phyloP scores from a whole-genome alignment of 2,888 invertebrate genomes.

The Ernsta delagoae region DNA sequence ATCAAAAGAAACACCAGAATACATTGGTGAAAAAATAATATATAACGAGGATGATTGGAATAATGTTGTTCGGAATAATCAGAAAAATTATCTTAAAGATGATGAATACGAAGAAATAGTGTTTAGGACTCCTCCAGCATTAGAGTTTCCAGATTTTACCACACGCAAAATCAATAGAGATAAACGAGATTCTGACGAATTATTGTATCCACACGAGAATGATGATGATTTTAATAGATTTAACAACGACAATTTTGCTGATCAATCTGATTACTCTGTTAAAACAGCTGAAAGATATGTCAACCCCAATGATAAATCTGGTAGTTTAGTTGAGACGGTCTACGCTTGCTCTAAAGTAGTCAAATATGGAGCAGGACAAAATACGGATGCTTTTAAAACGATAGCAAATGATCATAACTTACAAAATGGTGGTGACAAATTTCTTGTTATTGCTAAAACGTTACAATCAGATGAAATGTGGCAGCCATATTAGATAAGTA shows the following conservation, averaged over 20 bases:
- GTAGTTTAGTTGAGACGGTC: constrained; percentile 58
- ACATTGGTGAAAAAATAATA: constrained; percentile 31
- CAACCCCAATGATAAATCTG: constrained; percentile 10
- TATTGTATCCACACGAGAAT: constrained; percentile 41
- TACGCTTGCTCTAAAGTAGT: constrained; percentile 68
- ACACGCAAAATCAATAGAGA: constrained; percentile 58
- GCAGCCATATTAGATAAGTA: not conserved
- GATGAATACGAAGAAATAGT: constrained; percentile 44
- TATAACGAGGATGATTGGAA: constrained; percentile 33
- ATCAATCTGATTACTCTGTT: constrained; percentile 4
- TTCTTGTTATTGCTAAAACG: constrained; percentile 50
- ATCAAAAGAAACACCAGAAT: constrained; percentile 33
- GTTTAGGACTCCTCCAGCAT: constrained; percentile 56
- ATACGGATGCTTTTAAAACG: constrained; percentile 3
- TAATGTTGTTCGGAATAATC: constrained; percentile 12
- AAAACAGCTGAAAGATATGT: not conserved
- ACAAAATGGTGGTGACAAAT: constrained; percentile 36
- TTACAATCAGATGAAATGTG: constrained; percentile 15
- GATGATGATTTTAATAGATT: constrained; percentile 39
- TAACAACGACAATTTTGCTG: constrained; percentile 36
- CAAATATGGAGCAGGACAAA: constrained; percentile 55
- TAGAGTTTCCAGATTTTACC: constrained; percentile 64
- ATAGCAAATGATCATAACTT: constrained; percentile 10
- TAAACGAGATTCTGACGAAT: constrained; percentile 36
- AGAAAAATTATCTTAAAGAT: constrained; percentile 12